A percentile compares a stretch with the other conserved stretches of the same genome.
These are phyloP conservation scores for Helicolenus hilgendorfi DNA, from an alignment of 2,797 vertebrate genomes.

Conservation along the genomic window DNA sequence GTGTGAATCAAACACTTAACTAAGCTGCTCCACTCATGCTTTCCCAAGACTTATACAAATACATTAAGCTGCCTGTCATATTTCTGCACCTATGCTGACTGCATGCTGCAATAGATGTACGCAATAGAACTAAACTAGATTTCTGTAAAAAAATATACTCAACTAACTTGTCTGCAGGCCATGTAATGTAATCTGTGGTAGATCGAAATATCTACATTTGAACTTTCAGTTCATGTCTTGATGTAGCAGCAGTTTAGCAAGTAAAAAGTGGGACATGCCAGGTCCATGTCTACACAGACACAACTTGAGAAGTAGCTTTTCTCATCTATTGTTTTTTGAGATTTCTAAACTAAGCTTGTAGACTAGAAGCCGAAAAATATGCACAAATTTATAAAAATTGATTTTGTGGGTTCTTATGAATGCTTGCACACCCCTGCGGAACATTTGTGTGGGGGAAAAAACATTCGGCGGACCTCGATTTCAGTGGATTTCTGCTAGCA, in stretches of 20 bases:
- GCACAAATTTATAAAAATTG: no score
- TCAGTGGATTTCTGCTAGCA: no score
- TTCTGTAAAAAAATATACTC: not conserved
- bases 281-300: not conserved
- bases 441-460: no score
- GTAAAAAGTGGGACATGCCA: not conserved
- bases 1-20: constrained; percentile 72
- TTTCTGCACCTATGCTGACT: not conserved
- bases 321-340: not conserved
- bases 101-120: not conserved
- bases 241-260: not conserved
- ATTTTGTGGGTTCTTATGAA: no score
- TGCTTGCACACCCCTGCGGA: no score
- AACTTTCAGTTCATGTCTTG: not conserved
- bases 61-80: constrained; percentile 17
- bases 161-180: not conserved
- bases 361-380: not conserved
- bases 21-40: constrained; percentile 55
- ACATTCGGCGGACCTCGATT: no score
- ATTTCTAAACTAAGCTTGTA: not conserved
- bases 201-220: not conserved
- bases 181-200: not conserved
- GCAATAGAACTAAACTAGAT: not conserved
- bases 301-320: not conserved
- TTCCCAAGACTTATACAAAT: constrained; percentile 39